Evolutionary conservation across 1,140 invertebrate species (phyloP).

Genomic region (Drosophila sulfurigaster): DNA sequence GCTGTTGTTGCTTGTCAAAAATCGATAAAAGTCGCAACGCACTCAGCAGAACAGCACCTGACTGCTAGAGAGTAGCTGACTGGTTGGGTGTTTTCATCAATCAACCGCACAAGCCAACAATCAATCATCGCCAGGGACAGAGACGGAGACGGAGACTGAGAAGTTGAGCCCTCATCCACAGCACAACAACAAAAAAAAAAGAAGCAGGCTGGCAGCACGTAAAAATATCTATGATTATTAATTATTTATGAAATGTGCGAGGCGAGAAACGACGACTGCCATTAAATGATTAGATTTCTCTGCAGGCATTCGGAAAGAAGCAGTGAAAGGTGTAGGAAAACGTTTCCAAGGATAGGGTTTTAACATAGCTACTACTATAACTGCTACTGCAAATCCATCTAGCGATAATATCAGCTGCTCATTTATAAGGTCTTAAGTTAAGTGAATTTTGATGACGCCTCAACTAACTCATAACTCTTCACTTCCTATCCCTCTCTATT

Average conservation of each 20-base stretch:
- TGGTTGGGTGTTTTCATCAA: constrained; percentile 58
- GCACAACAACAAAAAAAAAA: constrained; percentile 8
- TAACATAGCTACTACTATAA: not conserved
- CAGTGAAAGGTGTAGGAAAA: not conserved
- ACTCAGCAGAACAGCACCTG: not conserved
- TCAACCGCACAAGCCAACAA: constrained; percentile 62
- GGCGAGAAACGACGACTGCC: constrained; percentile 40
- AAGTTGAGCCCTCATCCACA: constrained; percentile 32
- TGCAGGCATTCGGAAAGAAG: constrained; percentile 8
- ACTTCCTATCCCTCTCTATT: not conserved
- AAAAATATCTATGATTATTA: constrained; percentile 74
- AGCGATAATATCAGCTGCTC: not conserved
- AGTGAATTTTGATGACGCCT: not conserved
- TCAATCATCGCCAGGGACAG: constrained; percentile 61
- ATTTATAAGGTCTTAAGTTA: constrained; percentile 3
- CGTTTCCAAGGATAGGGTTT: not conserved
- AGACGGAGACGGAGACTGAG: too few relatives aligned
- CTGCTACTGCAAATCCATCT: not conserved
- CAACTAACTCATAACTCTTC: not conserved
- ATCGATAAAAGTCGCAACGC: constrained; percentile 46
- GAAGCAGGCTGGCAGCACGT: constrained; percentile 29
- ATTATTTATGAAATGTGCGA: constrained; percentile 68
- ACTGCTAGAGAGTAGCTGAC: not conserved
- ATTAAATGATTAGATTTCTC: constrained; percentile 71
- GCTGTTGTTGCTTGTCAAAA: constrained; percentile 19